Conservation (phyloP, 2,113 vertebrate genomes). For the Heterochromis multidens region DNA sequence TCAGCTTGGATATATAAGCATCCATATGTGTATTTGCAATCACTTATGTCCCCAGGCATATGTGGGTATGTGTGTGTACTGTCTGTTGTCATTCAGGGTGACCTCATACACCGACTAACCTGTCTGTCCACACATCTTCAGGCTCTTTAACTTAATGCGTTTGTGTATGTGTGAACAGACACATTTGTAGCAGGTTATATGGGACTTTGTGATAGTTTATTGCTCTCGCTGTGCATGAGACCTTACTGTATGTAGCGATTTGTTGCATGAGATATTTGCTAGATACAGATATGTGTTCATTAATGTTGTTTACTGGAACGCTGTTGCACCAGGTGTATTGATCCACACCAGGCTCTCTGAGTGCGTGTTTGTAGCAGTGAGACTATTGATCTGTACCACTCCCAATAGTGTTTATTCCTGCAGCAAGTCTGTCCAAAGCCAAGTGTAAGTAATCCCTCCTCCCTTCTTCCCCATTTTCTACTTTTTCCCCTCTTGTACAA, state of each 20-base stretch:
- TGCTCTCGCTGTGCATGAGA: not conserved
- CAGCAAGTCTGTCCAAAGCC: conserved; percentile 66
- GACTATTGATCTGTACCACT: conserved; percentile 61
- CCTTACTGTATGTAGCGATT: conserved; percentile 27
- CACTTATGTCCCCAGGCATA: not conserved
- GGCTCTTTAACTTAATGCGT: not conserved
- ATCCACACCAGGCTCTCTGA: conserved; percentile 30
- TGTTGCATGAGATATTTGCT: conserved; percentile 52
- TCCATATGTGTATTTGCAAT: conserved; percentile 4
- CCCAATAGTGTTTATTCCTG: conserved; percentile 65
- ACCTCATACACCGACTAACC: conserved; percentile 4
- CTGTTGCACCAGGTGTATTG: conserved; percentile 59
- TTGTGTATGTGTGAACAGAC: not conserved
- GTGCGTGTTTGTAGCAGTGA: conserved; percentile 40
- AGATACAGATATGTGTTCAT: conserved; percentile 69
- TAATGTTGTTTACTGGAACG: conserved; percentile 67
- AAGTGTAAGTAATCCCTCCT: conserved; percentile 67
- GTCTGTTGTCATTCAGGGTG: not conserved
- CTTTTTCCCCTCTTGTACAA: not conserved
- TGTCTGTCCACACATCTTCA: not conserved
- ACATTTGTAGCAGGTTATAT: not conserved
- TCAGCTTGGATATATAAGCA: not conserved
- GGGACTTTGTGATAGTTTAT: not conserved
- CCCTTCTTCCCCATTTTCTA: conserved; percentile 5
- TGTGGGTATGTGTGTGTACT: not conserved